Evolutionary conservation across 2,797 vertebrate genomes (phyloP).

Genomic region (Macropodus opercularis): DNA sequence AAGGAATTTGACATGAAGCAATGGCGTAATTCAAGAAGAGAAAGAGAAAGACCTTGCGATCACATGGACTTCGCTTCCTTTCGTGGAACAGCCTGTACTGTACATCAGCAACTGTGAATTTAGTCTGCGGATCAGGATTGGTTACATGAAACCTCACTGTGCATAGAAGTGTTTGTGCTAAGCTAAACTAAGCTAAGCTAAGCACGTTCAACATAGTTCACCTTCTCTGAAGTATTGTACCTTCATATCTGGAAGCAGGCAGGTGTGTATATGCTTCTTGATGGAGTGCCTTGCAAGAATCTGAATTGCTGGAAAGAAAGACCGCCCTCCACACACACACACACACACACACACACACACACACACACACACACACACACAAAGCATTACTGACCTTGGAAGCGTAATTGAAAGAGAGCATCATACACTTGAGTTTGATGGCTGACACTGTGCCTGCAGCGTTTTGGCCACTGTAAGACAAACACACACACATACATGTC

Average conservation of each 20-base stretch:
- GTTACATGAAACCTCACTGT: background rate
- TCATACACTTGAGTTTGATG: slow-evolving; percentile 50
- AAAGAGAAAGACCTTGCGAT: background rate
- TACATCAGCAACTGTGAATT: background rate
- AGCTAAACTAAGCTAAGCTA: background rate
- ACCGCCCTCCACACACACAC: background rate
- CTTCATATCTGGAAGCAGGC: slow-evolving; percentile 14
- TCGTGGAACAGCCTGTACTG: background rate
- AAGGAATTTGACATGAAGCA: background rate
- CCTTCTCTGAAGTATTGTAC: no score
- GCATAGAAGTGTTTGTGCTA: background rate
- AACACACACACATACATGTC: slow-evolving; percentile 2
- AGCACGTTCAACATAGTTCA: no score
- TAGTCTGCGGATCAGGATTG: background rate
- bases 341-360: slow-evolving; percentile 9
- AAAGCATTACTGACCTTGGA: slow-evolving; percentile 61
- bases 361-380: slow-evolving; percentile 4
- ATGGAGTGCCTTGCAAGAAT: background rate
- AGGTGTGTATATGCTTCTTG: background rate
- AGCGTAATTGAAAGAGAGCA: slow-evolving; percentile 44
- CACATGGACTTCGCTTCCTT: background rate
- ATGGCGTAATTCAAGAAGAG: background rate
- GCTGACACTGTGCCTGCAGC: slow-evolving; percentile 66
- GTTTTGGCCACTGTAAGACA: slow-evolving; percentile 5
- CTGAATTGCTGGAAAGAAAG: slow-evolving; percentile 18